These are phyloP conservation scores for Dreissena rostriformis DNA, from an alignment of 1,140 invertebrate genomes.

Conservation along the genomic window DNA sequence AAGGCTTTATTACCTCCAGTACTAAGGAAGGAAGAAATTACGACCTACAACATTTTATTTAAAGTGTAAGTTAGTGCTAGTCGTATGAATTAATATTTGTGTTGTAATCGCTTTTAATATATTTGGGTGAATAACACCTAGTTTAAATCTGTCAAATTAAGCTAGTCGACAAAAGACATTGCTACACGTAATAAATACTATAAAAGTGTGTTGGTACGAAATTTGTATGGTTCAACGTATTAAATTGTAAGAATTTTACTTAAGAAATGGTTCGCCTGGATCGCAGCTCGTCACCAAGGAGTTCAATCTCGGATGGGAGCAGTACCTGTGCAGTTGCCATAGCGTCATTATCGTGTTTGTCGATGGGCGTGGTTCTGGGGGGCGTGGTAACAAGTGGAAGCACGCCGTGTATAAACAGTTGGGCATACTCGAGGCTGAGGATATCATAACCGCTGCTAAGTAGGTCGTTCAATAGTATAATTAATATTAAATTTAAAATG, in stretches of 20 bases:
- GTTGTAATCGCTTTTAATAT: too few species aligned
- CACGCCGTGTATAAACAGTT: constrained; percentile 92
- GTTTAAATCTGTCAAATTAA: too few species aligned
- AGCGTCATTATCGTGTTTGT: constrained; percentile 94
- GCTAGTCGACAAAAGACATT: neutral
- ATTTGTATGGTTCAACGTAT: neutral
- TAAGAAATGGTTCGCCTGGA: constrained; percentile 92
- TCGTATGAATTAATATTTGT: too few species aligned
- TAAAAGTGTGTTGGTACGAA: neutral
- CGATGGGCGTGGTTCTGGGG: constrained; percentile 93
- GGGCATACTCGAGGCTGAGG: constrained; percentile 93
- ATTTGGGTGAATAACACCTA: too few species aligned
- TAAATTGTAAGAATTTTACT: neutral
- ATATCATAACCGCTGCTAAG: constrained; percentile 96
- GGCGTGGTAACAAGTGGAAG: constrained; percentile 91
- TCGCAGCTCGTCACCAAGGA: constrained; percentile 93
- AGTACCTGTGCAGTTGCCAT: constrained; percentile 90
- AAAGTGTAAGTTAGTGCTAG: constrained; percentile 87
- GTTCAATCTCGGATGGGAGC: constrained; percentile 93
- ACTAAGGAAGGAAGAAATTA: constrained; percentile 85
- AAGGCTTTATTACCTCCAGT: constrained; percentile 69
- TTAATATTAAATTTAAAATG: too few species aligned
- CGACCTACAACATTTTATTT: constrained; percentile 88
- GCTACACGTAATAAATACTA: neutral
- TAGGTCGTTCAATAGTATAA: constrained; percentile 81